phyloP scores from a whole-genome alignment of 2,888 invertebrate species.

The Scaptodrosophila latifasciaeformis region DNA sequence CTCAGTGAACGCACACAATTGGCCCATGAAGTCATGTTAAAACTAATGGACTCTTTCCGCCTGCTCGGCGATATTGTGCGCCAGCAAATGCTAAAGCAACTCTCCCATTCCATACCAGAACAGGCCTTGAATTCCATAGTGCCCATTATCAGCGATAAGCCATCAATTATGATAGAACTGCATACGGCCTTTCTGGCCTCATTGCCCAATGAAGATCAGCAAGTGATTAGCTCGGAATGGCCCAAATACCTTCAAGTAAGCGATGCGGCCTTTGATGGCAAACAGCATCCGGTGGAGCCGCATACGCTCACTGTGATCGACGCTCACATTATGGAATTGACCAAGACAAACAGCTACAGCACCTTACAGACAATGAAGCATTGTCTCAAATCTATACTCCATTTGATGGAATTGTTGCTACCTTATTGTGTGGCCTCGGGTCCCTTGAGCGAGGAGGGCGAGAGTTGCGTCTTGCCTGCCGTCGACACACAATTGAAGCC shows the following conservation, averaged over 20 bases:
- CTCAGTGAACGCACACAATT: slow-evolving; percentile 55
- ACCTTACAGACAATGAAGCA: slow-evolving; percentile 73
- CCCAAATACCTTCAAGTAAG: slow-evolving; percentile 70
- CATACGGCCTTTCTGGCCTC: slow-evolving; percentile 71
- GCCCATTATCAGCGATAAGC: slow-evolving; percentile 72
- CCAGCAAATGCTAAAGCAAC: slow-evolving; percentile 69
- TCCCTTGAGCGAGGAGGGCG: slow-evolving; percentile 7
- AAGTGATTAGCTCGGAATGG: slow-evolving; percentile 73
- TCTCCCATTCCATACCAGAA: slow-evolving; percentile 68
- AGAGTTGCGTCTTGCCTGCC: slow-evolving; percentile 19
- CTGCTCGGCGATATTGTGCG: slow-evolving; percentile 69
- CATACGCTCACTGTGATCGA: slow-evolving; percentile 74
- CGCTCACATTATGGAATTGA: slow-evolving; percentile 72
- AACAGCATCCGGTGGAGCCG: slow-evolving; percentile 72
- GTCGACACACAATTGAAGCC: slow-evolving; percentile 67
- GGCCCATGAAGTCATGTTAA: slow-evolving; percentile 66
- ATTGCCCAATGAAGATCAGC: slow-evolving; percentile 73
- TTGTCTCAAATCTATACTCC: slow-evolving; percentile 71
- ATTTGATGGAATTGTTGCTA: slow-evolving; percentile 69
- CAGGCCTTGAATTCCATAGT: slow-evolving; percentile 71
- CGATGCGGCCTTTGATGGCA: slow-evolving; percentile 67
- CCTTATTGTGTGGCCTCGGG: slow-evolving; percentile 50
- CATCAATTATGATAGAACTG: slow-evolving; percentile 69
- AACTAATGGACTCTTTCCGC: slow-evolving; percentile 68
- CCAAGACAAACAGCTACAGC: slow-evolving; percentile 67